Base-by-base conservation (phyloP, 2,888 invertebrate species). In the Venusia cambrica region DNA sequence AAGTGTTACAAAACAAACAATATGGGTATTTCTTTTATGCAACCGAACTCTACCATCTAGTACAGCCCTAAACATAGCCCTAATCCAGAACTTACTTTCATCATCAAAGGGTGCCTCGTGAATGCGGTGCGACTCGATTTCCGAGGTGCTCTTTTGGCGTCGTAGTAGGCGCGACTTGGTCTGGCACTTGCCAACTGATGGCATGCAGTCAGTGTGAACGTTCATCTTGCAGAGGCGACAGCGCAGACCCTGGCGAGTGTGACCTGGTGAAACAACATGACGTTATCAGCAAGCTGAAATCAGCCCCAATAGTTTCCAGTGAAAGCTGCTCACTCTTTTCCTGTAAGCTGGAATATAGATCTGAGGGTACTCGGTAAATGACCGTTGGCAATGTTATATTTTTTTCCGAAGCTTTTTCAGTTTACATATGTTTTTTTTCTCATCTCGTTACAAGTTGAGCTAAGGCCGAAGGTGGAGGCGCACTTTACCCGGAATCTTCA, bases 161-260 rank as follows among this genome's bases (percentile, higher is more conserved):
- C 97, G 90, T 40, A 97, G 88, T 32, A 97, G 89, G 31, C 93
- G 89, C 10, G 94, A 93, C 75, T 95, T 96, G 6, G 94, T 93
- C 69, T 96, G 95, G 70, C 97, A 97, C 67, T 92, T 93, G 40
- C 92, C 92, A 7, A 93, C 92, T 59, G 93, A 92, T 5, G 94
- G 92, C 78, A 94, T 92, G 80, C 97, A 97, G 74, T 97, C 96
- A 21, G 93, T 90, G 80, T 97, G 97, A 32, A 95, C 93, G 78
- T 97, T 97, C 84, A 94, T 91, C 80, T 97, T 97, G 80, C 97
- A 97, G 47, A 96, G 90, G 34, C 96, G 91, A 74, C 97, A 97
- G 48, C 95, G 93, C 34, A 97, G 83, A 6, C 97, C 97, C 80
- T 97, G 97, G 24, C 95, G 90, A 30, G 96, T 95, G 80, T 97